Base-by-base conservation (phyloP, 2,113 vertebrate species). In the Dipodomys merriami region DNA sequence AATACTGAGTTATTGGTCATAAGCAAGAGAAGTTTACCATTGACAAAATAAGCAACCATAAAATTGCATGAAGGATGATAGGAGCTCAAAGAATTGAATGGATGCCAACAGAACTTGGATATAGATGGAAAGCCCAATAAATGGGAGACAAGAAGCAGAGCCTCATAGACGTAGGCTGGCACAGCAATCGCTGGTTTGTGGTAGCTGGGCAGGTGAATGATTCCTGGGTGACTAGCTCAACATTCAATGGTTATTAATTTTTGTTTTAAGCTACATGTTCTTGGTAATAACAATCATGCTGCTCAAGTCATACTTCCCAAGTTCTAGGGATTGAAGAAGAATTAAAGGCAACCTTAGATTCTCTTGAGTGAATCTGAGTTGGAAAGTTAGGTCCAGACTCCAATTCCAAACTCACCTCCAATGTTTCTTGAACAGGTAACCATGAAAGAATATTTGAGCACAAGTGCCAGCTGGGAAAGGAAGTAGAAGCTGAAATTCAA, bases 21-120 rank as follows among this genome's bases (percentile, higher is more conserved):
- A 77, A 64, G 64, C 57, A 71, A 94, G n/a, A 72, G 68, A 92
- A 94, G 80, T 81, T n/a, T 80, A 33, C 46, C 39, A 33, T 16
- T 69, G 57, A 65, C 18, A 95, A 35, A 39, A 25, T 44, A 35
- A 74, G 30, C 29, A 57, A 82, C 35, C 13, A 64, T 35, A 83
- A 90, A 60, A 29, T 62, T 4, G 2, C 10, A 46, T 25, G 69
- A 76, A 88, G 35, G 33, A 11, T 82, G 65, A 73, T 12, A 27
- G 64, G 30, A 10, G 10, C 25, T 87, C 64, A 89, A 2, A 77
- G 29, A 39, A 53, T 23, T 76, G 46, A 71, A 76, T n/a, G 29
- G 23, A 15, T 74, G 29, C 22, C 1, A 19, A 49, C 12, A 25
- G 62, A 10, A 5, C 46, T 80, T 60, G 72, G 33, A 69, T 65